Evolutionary conservation across 2,797 vertebrate species (phyloP).

Genomic region (Chaetophractus vellerosus): DNA sequence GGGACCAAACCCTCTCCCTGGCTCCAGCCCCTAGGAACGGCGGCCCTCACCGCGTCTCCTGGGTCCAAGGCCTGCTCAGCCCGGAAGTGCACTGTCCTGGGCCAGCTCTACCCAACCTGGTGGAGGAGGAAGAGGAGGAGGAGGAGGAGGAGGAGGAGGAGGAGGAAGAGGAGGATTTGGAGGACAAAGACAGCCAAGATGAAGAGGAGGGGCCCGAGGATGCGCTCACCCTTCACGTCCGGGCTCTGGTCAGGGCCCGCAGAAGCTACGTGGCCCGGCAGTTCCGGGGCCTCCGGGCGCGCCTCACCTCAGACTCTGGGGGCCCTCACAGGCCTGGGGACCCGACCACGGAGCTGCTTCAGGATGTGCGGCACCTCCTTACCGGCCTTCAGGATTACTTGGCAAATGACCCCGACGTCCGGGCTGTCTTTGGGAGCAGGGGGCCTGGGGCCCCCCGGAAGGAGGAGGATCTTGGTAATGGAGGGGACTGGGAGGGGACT

Average conservation of each 20-base stretch:
- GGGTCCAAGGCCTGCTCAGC: conserved; percentile 91
- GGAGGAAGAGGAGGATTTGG: not conserved
- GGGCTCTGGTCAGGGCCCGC: conserved; percentile 91
- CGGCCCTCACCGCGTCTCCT: conserved; percentile 93
- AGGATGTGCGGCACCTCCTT: conserved; percentile 93
- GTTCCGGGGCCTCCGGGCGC: conserved; percentile 79
- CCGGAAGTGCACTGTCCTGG: conserved; percentile 87
- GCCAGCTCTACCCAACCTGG: conserved; percentile 92
- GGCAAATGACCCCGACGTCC: conserved; percentile 90
- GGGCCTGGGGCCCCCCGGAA: conserved; percentile 19
- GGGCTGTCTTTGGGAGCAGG: conserved; percentile 88
- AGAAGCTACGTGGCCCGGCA: conserved; percentile 88
- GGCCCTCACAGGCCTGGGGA: conserved; percentile 79
- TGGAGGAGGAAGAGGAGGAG: conserved; percentile 88
- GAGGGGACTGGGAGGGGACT: conserved; percentile 1
- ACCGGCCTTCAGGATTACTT: conserved; percentile 91
- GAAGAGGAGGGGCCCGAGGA: conserved; percentile 84
- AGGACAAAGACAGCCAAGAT: conserved; percentile 72
- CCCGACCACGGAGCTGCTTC: conserved; percentile 90
- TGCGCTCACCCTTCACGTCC: conserved; percentile 90
- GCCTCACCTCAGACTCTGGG: conserved; percentile 83
- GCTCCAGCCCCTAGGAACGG: conserved; percentile 70
- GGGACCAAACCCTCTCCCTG: not conserved
- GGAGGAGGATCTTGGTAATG: conserved; percentile 78
- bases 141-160: not conserved